Percentiles rank a stretch among this genome's conserved stretches.
Evolutionary conservation across 2,113 vertebrate genomes (phyloP).

Genomic region (Ellobius talpinus): DNA sequence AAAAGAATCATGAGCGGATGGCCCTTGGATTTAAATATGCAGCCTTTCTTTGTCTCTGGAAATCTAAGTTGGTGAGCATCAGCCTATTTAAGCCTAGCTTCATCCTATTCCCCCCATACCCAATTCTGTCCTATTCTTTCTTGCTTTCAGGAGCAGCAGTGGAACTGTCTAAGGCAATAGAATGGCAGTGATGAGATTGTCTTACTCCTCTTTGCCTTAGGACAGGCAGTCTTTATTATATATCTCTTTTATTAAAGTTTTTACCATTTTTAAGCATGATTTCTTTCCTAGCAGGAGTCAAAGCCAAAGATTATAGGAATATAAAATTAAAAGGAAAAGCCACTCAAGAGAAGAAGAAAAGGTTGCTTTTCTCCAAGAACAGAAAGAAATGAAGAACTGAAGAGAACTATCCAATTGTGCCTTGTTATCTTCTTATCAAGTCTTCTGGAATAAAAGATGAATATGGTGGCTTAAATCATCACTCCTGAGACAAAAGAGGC

Average conservation of each 20-base stretch:
- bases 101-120: neutral
- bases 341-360: conserved; percentile 7
- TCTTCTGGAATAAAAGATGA: neutral
- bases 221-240: neutral
- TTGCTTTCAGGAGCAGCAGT: neutral
- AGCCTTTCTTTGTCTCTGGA: neutral
- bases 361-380: neutral
- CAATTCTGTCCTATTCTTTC: neutral
- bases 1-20: conserved; percentile 29
- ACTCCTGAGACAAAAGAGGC: neutral
- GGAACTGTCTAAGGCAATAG: neutral
- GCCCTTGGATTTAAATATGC: conserved; percentile 21
- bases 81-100: neutral
- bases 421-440: neutral
- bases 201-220: neutral
- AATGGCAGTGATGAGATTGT: neutral
- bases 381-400: conserved; percentile 32
- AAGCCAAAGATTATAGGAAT: neutral
- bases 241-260: conserved; percentile 16
- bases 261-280: conserved; percentile 56
- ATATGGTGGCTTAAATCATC: neutral
- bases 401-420: neutral
- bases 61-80: neutral
- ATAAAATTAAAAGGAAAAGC: neutral
- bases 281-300: conserved; percentile 2